Conservation (phyloP, 2,113 vertebrate genomes). For the Burhinus bistriatus region DNA sequence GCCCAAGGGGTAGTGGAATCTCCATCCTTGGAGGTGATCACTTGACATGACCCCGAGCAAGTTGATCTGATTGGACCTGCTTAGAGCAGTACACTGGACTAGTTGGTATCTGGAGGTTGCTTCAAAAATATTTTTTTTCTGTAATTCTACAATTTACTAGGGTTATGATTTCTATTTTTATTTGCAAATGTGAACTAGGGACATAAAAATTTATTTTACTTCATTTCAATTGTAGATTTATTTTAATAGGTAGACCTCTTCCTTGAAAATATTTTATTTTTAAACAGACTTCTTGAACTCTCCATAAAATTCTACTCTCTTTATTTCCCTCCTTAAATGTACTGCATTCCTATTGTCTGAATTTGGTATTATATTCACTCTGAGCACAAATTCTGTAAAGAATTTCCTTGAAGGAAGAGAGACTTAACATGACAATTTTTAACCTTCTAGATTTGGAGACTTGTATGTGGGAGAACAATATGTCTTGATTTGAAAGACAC, state of each 20-base stretch:
- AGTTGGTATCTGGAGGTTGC: neutral
- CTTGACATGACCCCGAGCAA: neutral
- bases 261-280: neutral
- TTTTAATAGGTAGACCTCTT: neutral
- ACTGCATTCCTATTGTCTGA: neutral
- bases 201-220: neutral
- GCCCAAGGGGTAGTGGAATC: neutral
- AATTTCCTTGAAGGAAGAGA: neutral
- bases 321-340: neutral
- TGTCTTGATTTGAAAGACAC: constrained; percentile 83
- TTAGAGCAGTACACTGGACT: neutral
- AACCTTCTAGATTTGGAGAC: constrained; percentile 76
- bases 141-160: neutral
- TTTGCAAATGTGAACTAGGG: neutral
- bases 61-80: neutral
- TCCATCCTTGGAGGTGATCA: neutral
- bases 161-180: neutral
- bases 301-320: neutral
- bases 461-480: constrained; percentile 77
- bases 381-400: neutral
- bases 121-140: neutral
- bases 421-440: constrained; percentile 20
- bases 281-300: neutral
- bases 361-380: neutral
- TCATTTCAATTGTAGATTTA: neutral